Conservation (phyloP, 1,140 invertebrate species). For the Diorhabda sublineata region DNA sequence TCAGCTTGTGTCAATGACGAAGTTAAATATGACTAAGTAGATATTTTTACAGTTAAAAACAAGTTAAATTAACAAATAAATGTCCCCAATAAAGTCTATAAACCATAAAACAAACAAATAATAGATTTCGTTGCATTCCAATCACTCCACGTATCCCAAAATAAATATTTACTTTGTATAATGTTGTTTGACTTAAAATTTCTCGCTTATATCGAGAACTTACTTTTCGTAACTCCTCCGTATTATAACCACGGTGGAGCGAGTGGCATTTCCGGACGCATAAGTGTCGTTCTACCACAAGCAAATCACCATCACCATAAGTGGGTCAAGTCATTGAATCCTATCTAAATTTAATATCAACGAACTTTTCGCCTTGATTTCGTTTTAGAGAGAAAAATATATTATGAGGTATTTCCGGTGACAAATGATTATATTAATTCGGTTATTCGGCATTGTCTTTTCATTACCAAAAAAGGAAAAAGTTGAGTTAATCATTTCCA, state of each 20-base stretch:
- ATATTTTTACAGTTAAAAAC: no score
- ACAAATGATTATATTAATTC: not conserved
- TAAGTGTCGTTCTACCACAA: conserved; percentile 7
- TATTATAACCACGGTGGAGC: not conserved
- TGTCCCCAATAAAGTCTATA: no score
- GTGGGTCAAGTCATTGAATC: conserved; percentile 14
- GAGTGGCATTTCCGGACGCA: conserved; percentile 13
- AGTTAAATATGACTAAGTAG: no score
- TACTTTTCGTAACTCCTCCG: conserved; percentile 8
- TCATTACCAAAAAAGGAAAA: no score
- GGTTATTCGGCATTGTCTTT: not conserved
- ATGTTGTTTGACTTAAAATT: not conserved
- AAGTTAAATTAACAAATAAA: no score
- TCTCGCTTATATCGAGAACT: not conserved
- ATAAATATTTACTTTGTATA: not conserved
- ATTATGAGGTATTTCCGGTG: conserved; percentile 11
- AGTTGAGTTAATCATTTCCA: no score
- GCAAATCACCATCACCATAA: not conserved
- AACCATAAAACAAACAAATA: no score
- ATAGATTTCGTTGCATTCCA: no score
- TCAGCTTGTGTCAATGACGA: no score
- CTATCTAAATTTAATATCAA: conserved; percentile 1
- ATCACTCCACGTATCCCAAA: not conserved
- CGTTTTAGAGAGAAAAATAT: conserved; percentile 4
- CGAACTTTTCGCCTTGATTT: conserved; percentile 14